Conservation (phyloP, 1,140 invertebrate species). For the Pseudomyrmex sp. region DNA sequence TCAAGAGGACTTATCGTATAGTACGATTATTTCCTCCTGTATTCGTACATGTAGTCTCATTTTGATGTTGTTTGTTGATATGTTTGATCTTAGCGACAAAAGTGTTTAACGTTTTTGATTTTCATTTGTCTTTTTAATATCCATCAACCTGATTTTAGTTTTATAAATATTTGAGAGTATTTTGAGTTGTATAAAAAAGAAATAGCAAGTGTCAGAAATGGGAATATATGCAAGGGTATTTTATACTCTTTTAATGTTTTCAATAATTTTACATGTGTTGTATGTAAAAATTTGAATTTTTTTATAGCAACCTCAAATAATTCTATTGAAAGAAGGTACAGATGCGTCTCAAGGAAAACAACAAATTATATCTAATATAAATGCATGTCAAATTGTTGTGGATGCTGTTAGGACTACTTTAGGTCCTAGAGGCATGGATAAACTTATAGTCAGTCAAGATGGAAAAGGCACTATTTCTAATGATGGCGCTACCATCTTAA, state of each 20-base stretch:
- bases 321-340: slow-evolving; percentile 99
- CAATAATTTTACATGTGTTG: slow-evolving; percentile 7
- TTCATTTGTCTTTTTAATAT: slow-evolving; percentile 8
- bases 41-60: too few relatives aligned
- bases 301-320: slow-evolving; percentile 97
- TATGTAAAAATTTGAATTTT: slow-evolving; percentile 24
- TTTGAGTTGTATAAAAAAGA: slow-evolving; percentile 35
- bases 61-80: too few relatives aligned
- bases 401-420: slow-evolving; percentile 98
- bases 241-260: neutral
- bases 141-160: neutral
- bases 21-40: too few relatives aligned
- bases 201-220: slow-evolving; percentile 55
- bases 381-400: slow-evolving; percentile 98
- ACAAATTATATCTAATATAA: slow-evolving; percentile 99
- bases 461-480: slow-evolving; percentile 99
- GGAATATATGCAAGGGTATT: slow-evolving; percentile 71
- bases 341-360: slow-evolving; percentile 98
- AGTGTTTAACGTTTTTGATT: neutral
- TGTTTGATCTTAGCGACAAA: neutral
- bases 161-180: neutral
- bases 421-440: slow-evolving; percentile 99
- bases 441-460: slow-evolving; percentile 96
- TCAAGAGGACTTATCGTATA: too few relatives aligned
- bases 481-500: slow-evolving; percentile 99